These are phyloP conservation scores for Bos javanicus DNA, from an alignment of 2,113 vertebrate species.

Conservation along the genomic window DNA sequence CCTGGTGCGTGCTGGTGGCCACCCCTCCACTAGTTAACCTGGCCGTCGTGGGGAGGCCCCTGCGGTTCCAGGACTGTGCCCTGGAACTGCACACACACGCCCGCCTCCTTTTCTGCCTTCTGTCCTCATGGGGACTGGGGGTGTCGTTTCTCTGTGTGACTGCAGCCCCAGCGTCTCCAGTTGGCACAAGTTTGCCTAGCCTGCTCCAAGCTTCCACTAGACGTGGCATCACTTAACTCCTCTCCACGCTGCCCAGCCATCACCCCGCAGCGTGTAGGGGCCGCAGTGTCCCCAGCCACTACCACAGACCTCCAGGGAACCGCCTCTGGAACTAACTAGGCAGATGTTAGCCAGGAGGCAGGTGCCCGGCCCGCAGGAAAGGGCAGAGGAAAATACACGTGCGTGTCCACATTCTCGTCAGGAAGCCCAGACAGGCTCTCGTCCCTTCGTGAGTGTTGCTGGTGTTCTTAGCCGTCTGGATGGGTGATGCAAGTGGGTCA, in stretches of 20 bases:
- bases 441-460: accelerated
- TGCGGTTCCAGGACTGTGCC: not conserved
- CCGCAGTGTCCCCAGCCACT: accelerated
- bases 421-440: not conserved
- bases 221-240: accelerated
- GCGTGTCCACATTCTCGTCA: accelerated
- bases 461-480: accelerated
- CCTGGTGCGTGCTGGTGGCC: accelerated
- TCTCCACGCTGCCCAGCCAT: accelerated
- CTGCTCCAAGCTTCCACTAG: not conserved
- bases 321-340: not conserved
- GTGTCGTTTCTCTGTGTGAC: not conserved
- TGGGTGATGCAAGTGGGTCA: too few species aligned
- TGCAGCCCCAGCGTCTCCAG: not conserved
- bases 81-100: not conserved
- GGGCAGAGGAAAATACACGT: not conserved
- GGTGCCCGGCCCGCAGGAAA: not conserved
- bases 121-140: too few species aligned
- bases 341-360: not conserved
- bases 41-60: not conserved
- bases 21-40: not conserved
- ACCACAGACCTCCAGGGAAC: not conserved
- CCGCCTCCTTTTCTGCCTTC: not conserved
- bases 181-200: not conserved
- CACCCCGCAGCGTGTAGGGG: accelerated